Percentiles rank a stretch among this genome's conserved stretches.
phyloP scores from a whole-genome alignment of 30 jellyfish, hydroid and myxozoan genomes.

The Chironex yamaguchii region DNA sequence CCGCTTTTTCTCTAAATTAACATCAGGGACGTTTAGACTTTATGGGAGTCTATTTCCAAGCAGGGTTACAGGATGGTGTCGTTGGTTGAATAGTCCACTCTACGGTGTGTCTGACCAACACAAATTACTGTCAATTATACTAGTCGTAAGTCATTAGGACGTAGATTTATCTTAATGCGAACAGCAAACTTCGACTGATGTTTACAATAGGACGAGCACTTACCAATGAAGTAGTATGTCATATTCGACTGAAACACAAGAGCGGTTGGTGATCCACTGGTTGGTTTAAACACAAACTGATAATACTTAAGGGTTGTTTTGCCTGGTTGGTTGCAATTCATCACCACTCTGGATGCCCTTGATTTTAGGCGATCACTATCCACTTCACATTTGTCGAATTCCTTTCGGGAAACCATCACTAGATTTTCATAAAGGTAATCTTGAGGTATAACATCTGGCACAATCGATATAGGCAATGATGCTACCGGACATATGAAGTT shows the following conservation, averaged over 20 bases:
- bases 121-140: too few species aligned
- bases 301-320: neutral
- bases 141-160: too few species aligned
- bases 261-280: neutral
- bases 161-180: too few species aligned
- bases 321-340: neutral
- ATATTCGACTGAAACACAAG: neutral
- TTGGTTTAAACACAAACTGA: neutral
- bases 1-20: too few species aligned
- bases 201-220: too few species aligned
- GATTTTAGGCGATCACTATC: neutral
- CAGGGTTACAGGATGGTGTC: too few species aligned
- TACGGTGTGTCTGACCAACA: too few species aligned
- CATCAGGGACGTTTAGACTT: too few species aligned
- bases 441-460: neutral
- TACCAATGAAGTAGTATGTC: constrained; percentile 5
- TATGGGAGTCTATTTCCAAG: too few species aligned
- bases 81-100: too few species aligned
- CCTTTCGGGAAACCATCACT: neutral
- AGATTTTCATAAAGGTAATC: neutral
- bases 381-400: constrained; percentile 2
- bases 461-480: neutral
- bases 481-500: too few species aligned
- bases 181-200: too few species aligned
- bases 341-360: neutral